Evolutionary conservation across 1,140 invertebrate genomes (phyloP).

Genomic region (Periplaneta americana): DNA sequence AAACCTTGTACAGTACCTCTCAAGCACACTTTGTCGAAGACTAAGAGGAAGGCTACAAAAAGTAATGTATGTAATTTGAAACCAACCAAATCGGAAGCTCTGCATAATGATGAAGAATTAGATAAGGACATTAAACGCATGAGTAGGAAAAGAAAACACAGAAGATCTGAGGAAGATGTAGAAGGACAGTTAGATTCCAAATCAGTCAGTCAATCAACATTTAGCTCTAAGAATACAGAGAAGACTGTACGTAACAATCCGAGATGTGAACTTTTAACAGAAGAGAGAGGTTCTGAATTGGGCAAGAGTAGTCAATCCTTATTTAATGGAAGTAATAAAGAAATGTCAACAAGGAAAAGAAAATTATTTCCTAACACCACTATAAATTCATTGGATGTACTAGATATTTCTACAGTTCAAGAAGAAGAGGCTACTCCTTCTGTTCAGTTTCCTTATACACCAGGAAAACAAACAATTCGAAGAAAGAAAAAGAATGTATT

Average conservation of each 20-base stretch:
- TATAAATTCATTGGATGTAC: not conserved
- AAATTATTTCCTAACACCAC: not conserved
- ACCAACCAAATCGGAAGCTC: no score
- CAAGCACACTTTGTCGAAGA: not conserved
- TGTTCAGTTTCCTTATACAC: not conserved
- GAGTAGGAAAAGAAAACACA: not conserved
- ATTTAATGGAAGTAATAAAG: no score
- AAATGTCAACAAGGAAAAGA: not conserved
- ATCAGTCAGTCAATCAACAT: not conserved
- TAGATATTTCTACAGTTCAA: not conserved
- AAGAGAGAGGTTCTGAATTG: no score
- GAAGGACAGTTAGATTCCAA: not conserved
- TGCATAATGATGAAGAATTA: no score
- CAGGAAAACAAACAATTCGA: not conserved
- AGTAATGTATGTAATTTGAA: no score
- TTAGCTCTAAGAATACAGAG: no score
- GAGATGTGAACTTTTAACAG: no score
- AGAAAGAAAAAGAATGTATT: not conserved
- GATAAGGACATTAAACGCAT: no score
- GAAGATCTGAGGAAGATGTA: not conserved
- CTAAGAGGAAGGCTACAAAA: not conserved
- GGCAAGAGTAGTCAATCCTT: no score
- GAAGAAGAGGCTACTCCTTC: not conserved
- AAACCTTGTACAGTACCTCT: not conserved
- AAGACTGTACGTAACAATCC: no score